phyloP scores from a whole-genome alignment of 2,888 invertebrate species.

The Drosophila greeni region DNA sequence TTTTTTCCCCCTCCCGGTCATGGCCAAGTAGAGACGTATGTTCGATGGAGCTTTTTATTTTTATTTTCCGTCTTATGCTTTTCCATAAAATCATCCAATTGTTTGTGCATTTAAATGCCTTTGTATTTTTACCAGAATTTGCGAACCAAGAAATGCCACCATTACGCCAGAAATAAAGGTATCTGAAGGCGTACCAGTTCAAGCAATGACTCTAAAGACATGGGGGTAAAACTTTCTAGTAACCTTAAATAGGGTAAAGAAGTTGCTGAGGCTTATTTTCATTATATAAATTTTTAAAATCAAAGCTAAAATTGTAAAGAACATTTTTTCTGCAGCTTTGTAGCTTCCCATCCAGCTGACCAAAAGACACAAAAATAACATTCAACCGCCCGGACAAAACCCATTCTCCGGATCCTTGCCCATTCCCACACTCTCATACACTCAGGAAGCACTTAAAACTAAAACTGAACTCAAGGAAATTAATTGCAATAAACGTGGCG shows the following conservation, averaged over 20 bases:
- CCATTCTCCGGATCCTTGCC: slow-evolving; percentile 4
- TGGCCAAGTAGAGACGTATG: slow-evolving; percentile 9
- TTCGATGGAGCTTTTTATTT: slow-evolving; percentile 8
- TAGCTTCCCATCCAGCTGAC: slow-evolving; percentile 7
- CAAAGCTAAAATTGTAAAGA: background rate
- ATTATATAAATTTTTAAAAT: too few relatives aligned
- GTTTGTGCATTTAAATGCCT: background rate
- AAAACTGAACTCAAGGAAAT: slow-evolving; percentile 67
- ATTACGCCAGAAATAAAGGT: too few relatives aligned
- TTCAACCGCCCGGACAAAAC: background rate
- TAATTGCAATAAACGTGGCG: slow-evolving; percentile 70
- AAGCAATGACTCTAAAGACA: background rate
- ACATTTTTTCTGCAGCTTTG: background rate
- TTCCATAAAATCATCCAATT: background rate
- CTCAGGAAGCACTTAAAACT: slow-evolving; percentile 57
- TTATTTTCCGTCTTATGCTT: background rate
- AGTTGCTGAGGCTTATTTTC: too few relatives aligned
- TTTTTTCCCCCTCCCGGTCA: background rate
- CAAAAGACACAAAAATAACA: slow-evolving; percentile 20
- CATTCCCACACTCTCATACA: slow-evolving; percentile 12
- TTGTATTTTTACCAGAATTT: background rate
- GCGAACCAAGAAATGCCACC: background rate
- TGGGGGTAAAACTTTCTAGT: background rate
- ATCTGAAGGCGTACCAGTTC: background rate
- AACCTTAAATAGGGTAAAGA: too few relatives aligned